Percentiles rank a stretch among this genome's conserved stretches.
Evolutionary conservation across 2,888 invertebrate genomes (phyloP).

Genomic region (Agriopis leucophaearia): DNA sequence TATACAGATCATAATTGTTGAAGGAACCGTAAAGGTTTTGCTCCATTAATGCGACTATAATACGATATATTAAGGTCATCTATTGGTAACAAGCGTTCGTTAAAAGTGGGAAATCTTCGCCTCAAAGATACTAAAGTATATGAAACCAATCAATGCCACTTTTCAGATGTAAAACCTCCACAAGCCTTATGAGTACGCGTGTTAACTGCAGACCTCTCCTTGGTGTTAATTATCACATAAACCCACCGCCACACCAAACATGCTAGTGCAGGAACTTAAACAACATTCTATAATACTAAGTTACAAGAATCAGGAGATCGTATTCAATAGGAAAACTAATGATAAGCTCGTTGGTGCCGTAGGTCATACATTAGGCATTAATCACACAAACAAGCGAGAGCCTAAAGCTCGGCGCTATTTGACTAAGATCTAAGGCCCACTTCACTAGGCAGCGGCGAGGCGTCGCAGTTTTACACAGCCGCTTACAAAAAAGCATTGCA

Average conservation of each 20-base stretch:
- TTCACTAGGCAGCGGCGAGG: too few relatives aligned
- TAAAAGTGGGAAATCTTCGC: too few relatives aligned
- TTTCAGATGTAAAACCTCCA: slow-evolving; percentile 50
- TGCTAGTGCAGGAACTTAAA: slow-evolving; percentile 65
- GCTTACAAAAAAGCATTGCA: neutral
- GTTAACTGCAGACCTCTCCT: slow-evolving; percentile 61
- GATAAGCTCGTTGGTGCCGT: slow-evolving; percentile 15
- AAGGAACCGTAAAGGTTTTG: too few relatives aligned
- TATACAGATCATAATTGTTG: too few relatives aligned
- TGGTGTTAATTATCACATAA: slow-evolving; percentile 80
- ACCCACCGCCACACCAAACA: slow-evolving; percentile 81
- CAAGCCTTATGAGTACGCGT: slow-evolving; percentile 61
- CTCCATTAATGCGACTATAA: too few relatives aligned
- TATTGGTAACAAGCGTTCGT: too few relatives aligned
- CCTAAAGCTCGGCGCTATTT: neutral
- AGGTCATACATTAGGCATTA: slow-evolving; percentile 17
- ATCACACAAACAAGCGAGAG: slow-evolving; percentile 18
- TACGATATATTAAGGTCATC: too few relatives aligned
- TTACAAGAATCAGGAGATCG: slow-evolving; percentile 15
- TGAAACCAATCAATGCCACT: neutral
- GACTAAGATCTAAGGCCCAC: neutral
- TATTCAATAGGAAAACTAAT: slow-evolving; percentile 9
- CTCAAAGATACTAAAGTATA: neutral
- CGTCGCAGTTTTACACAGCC: too few relatives aligned
- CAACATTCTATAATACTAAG: slow-evolving; percentile 18